Evolutionary conservation across 2,113 vertebrate genomes (phyloP), one percentile per base, ranked within the genome.

Genomic region (Pachypanchax playfairii): DNA sequence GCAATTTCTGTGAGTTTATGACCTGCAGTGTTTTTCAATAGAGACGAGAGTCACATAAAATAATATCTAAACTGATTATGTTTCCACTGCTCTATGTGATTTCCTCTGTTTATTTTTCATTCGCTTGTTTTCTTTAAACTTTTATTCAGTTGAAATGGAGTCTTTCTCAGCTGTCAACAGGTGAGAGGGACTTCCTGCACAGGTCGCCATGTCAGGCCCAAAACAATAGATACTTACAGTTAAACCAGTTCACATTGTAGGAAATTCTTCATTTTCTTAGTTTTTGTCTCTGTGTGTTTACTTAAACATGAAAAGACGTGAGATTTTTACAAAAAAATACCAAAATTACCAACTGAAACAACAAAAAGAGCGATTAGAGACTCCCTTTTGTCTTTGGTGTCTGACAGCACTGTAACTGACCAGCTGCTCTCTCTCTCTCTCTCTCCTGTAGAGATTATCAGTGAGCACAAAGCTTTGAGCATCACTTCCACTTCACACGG

Each of bases 361-460:
- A n/a, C n/a, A n/a, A n/a, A n/a, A n/a, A n/a, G n/a, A n/a, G n/a
- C n/a, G n/a, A n/a, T n/a, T n/a, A n/a, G n/a, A n/a, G n/a, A n/a
- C n/a, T n/a, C n/a, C n/a, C n/a, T n/a, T n/a, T n/a, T n/a, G n/a
- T n/a, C n/a, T n/a, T n/a, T n/a, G n/a, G 21, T 49, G 56, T 17
- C 44, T 77, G 70, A 28, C 0, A 44, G 47, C 48, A 52, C 56
- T 83, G 66, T 46, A 78, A 83, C 70, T 77, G 76, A 75, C 80
- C 75, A 73, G 15, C 68, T 82, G 70, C 53, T 67, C 68, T 57
- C 68, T 71, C 36, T 56, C 35, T 14, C 1, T 9, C 69, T 56
- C 49, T 49, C 60, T 46, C 63, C 61, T 82, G 70, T 25, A 43
- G 56, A 53, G 70, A 69, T 82, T 88, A 82, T 85, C 79, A 84